These are phyloP conservation scores for Otolemur garnettii DNA, from an alignment of 2,113 vertebrate species.

Conservation along the genomic window DNA sequence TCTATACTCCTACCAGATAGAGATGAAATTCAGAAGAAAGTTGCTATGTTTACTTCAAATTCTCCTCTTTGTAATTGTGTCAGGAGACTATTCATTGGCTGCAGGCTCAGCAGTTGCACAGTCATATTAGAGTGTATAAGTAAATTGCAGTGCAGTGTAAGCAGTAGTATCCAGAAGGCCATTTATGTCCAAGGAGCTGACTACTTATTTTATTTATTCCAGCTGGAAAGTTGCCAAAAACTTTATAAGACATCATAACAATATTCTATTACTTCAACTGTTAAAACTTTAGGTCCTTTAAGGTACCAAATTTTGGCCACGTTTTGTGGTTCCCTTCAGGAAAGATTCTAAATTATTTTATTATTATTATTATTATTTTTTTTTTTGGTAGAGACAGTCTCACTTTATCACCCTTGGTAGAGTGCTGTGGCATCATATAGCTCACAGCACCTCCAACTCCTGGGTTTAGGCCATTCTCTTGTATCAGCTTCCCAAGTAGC, in stretches of 20 bases:
- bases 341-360: neutral
- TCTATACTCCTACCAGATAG: neutral
- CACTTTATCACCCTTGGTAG: too few relatives aligned
- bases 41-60: neutral
- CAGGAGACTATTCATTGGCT: neutral
- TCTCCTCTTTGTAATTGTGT: neutral
- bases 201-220: neutral
- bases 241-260: neutral
- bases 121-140: neutral
- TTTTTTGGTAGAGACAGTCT: too few relatives aligned
- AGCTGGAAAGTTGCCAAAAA: neutral
- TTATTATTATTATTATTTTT: too few relatives aligned
- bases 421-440: too few relatives aligned
- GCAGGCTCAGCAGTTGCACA: neutral
- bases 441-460: too few relatives aligned
- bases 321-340: neutral
- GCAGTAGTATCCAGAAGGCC: neutral
- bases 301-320: too few relatives aligned
- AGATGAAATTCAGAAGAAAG: conserved; percentile 36
- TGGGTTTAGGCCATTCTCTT: too few relatives aligned
- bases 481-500: too few relatives aligned
- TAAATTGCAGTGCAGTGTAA: fast-evolving
- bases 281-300: neutral
- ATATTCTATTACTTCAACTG: neutral
- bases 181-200: neutral